Percentiles rank a stretch among this genome's conserved stretches.
Evolutionary conservation across 1,140 invertebrate species (phyloP).

Genomic region (Latrodectus geometricus): DNA sequence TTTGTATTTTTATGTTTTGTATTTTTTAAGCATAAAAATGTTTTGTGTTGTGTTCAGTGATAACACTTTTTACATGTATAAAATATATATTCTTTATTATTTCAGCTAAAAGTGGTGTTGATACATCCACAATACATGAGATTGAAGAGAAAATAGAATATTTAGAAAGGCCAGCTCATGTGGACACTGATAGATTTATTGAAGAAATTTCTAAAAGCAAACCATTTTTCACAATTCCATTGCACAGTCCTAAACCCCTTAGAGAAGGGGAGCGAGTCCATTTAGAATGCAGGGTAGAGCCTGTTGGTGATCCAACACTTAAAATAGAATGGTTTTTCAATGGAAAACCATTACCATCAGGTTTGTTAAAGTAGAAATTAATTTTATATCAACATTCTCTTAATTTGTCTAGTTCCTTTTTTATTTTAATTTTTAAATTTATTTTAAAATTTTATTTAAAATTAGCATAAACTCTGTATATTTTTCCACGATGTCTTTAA

Average conservation of each 20-base stretch:
- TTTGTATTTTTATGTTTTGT: too few species aligned
- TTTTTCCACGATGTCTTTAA: too few species aligned
- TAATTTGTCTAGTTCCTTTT: too few species aligned
- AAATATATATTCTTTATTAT: conserved; percentile 55
- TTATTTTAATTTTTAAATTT: too few species aligned
- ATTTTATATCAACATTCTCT: too few species aligned
- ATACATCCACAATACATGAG: conserved; percentile 88
- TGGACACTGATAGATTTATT: conserved; percentile 88
- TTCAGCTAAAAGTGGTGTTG: conserved; percentile 75
- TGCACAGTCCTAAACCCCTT: conserved; percentile 80
- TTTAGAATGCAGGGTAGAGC: conserved; percentile 77
- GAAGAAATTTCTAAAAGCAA: conserved; percentile 94
- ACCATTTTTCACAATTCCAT: conserved; percentile 87
- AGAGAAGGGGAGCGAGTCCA: conserved; percentile 90
- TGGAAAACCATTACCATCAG: conserved; percentile 72
- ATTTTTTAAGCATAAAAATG: too few species aligned
- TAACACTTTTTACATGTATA: too few species aligned
- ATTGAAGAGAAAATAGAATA: conserved; percentile 87
- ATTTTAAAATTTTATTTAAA: too few species aligned
- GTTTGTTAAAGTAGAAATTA: conserved; percentile 66
- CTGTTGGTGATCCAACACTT: conserved; percentile 89
- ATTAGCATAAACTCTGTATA: too few species aligned
- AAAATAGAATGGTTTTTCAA: conserved; percentile 85
- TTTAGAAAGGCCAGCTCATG: conserved; percentile 86
- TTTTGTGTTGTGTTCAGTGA: too few species aligned